Percentiles rank a stretch among this genome's conserved stretches.
Conservation (phyloP, 1,140 invertebrate species). For the Dendroctonus ponderosae region DNA sequence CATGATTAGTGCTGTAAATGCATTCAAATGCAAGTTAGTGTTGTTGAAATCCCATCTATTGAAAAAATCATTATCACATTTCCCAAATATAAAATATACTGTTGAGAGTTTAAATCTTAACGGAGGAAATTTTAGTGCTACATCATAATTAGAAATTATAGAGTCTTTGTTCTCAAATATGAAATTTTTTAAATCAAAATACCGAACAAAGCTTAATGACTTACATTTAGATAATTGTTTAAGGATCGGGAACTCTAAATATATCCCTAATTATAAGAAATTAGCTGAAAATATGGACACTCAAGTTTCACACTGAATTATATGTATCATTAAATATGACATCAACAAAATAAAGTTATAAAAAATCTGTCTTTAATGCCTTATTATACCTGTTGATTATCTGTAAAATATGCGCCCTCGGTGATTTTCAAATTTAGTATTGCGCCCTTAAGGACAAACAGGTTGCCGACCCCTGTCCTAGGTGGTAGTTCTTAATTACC, state of each 20-base stretch:
- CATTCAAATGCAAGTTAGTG: constrained; percentile 32
- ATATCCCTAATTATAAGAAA: no score
- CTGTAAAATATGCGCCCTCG: background rate
- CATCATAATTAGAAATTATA: background rate
- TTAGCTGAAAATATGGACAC: no score
- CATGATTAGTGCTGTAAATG: constrained; percentile 26
- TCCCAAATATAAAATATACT: constrained; percentile 34
- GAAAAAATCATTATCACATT: constrained; percentile 29
- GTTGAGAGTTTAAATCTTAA: constrained; percentile 2
- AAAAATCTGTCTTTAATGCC: background rate
- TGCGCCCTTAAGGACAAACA: background rate
- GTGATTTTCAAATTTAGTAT: background rate
- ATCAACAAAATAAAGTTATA: background rate
- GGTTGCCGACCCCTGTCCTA: background rate
- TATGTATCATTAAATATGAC: background rate
- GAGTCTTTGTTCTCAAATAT: background rate
- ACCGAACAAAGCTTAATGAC: background rate
- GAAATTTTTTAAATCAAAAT: constrained; percentile 1
- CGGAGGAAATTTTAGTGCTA: background rate
- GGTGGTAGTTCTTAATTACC: no score
- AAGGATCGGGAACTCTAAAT: no score
- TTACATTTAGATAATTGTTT: background rate
- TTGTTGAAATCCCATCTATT: constrained; percentile 31
- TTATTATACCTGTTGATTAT: background rate
- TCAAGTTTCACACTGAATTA: background rate